These are phyloP conservation scores for Myanophis thanlyinensis DNA, from an alignment of 2,113 vertebrate species.

Conservation along the genomic window DNA sequence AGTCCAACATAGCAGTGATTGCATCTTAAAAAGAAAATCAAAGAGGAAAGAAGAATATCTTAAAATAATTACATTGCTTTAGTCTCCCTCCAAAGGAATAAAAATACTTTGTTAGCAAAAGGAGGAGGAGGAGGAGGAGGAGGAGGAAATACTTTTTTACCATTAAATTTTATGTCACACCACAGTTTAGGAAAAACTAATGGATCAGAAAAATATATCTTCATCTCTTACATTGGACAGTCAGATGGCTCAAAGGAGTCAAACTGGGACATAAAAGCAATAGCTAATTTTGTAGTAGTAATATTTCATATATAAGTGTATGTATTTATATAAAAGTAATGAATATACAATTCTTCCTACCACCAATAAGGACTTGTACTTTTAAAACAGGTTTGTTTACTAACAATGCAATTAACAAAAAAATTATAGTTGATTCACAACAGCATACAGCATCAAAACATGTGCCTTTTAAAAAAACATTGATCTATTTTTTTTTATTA, in stretches of 20 bases:
- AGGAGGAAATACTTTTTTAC: neutral
- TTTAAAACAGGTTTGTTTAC: neutral
- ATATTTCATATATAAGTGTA: neutral
- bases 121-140: neutral
- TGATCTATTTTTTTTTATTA: neutral
- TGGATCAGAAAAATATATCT: neutral
- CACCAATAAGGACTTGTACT: neutral
- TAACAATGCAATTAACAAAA: neutral
- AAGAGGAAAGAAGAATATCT: neutral
- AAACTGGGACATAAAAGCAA: neutral
- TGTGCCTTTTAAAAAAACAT: neutral
- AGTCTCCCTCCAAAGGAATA: neutral
- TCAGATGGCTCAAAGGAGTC: neutral
- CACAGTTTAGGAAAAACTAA: neutral
- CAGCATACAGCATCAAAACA: neutral
- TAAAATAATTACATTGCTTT: neutral
- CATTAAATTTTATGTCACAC: neutral
- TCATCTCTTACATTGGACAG: neutral
- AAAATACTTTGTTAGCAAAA: neutral
- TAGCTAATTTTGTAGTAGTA: neutral
- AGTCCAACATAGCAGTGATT: constrained; percentile 96
- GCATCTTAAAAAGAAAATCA: constrained; percentile 78
- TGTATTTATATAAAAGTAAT: neutral
- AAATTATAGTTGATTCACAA: neutral
- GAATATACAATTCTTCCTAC: neutral